Conservation (phyloP, 2,113 vertebrate species). For the Morone saxatilis region DNA sequence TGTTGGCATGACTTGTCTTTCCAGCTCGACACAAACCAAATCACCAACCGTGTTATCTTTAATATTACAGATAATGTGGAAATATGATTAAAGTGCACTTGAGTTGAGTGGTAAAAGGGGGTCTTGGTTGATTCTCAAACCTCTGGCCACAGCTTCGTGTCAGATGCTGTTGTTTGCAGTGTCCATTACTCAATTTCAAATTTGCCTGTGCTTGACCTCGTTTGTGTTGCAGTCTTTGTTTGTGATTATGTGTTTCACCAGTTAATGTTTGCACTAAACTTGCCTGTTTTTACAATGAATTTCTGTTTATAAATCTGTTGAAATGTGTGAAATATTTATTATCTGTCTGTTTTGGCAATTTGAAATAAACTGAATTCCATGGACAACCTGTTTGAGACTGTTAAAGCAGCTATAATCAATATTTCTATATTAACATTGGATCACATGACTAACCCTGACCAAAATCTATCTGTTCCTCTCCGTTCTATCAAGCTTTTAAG, state of each 20-base stretch:
- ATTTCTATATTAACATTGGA: not conserved
- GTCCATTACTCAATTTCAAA: slow-evolving; percentile 46
- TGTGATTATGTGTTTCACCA: slow-evolving; percentile 64
- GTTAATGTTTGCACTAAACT: slow-evolving; percentile 81
- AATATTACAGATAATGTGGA: slow-evolving; percentile 6
- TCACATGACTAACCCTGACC: not conserved
- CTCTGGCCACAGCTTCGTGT: slow-evolving; percentile 3
- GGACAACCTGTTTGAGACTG: slow-evolving; percentile 24
- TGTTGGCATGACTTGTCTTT: slow-evolving; percentile 69
- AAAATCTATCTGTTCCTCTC: not conserved
- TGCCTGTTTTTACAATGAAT: slow-evolving; percentile 81
- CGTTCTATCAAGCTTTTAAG: not conserved
- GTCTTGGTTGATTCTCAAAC: slow-evolving; percentile 14
- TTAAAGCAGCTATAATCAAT: not conserved
- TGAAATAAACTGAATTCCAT: slow-evolving; percentile 78
- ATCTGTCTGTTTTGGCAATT: slow-evolving; percentile 78
- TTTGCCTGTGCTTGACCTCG: slow-evolving; percentile 69
- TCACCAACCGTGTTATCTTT: slow-evolving; percentile 34
- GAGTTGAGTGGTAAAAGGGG: not conserved
- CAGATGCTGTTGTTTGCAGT: slow-evolving; percentile 66
- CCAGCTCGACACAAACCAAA: slow-evolving; percentile 40
- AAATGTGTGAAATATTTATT: slow-evolving; percentile 78
- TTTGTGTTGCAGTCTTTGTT: slow-evolving; percentile 65
- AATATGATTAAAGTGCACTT: slow-evolving; percentile 63
- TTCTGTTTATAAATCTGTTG: slow-evolving; percentile 78